Base-by-base conservation (phyloP, 2,797 vertebrate genomes). In the Balearica regulorum region DNA sequence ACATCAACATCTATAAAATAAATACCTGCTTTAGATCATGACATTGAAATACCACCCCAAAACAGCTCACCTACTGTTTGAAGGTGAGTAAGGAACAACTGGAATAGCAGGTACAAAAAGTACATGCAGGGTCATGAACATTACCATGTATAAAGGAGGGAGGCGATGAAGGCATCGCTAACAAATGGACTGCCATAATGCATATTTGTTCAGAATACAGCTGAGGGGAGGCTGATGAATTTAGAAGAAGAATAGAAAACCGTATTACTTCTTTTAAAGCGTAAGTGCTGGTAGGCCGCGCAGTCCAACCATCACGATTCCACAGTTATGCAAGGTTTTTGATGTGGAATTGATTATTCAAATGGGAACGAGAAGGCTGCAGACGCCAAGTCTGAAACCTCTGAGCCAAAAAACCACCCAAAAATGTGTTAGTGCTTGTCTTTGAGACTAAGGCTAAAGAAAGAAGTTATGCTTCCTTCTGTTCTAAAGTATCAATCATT, bases 391-490 rank as follows among this genome's bases (percentile, higher is more conserved):
- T 21, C 90, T 15, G 1, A 87, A 92, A 72, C 39, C n/a, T 21
- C 3, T 1, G 5, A 89, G 91, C 81, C 76, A 90, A 82, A 87
- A 95, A 88, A 78, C 1, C 54, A 82, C 86, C 73, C 48, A 20
- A 90, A 95, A 95, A 89, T 82, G 65, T 69, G 80, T 90, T 87
- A 68, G 53, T 85, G 68, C 83, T 94, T 84, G 88, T 92, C 86
- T 85, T 71, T 57, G 48, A 68, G 91, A 46, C 55, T 53, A 58
- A 80, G 44, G 75, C 75, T 91, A 64, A 83, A 93, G 73, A 92
- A 93, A 95, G 69, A 81, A 87, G 78, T 93, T 90, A 49, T 65
- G 86, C 79, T 92, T 95, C 86, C 75, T 89, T 85, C 94, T 96
- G 35, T 92, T 93, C 78, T 65, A 28, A 92, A 73, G 71, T 69